phyloP scores from a whole-genome alignment of 2,888 invertebrate genomes.

The Drosophila incognita region DNA sequence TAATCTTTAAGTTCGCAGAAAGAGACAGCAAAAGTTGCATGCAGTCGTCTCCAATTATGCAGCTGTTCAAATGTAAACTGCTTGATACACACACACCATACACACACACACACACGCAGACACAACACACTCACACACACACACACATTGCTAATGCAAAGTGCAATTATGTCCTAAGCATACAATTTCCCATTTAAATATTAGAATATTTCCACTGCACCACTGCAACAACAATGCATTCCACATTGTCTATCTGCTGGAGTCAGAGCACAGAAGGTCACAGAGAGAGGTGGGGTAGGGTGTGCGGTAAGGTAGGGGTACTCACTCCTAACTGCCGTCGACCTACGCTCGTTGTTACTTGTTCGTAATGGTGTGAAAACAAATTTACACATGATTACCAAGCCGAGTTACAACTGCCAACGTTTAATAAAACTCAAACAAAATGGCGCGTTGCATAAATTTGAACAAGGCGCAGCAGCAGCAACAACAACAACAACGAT shows the following conservation, averaged over 20 bases:
- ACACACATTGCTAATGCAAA: conserved; percentile 35
- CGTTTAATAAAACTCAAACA: conserved; percentile 82
- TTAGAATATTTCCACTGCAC: conserved; percentile 58
- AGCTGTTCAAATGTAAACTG: conserved; percentile 36
- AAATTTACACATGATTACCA: conserved; percentile 81
- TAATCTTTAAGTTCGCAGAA: neutral
- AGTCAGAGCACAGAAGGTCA: conserved; percentile 21
- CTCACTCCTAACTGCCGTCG: conserved; percentile 10
- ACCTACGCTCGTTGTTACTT: conserved; percentile 37
- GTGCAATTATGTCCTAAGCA: conserved; percentile 61
- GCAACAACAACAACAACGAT: conserved; percentile 22
- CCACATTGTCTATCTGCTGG: conserved; percentile 29
- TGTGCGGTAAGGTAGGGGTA: neutral
- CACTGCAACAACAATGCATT: conserved; percentile 39
- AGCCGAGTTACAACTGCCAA: conserved; percentile 63
- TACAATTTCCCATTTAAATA: conserved; percentile 76
- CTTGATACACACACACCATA: conserved; percentile 3
- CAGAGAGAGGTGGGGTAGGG: neutral
- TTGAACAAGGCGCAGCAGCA: conserved; percentile 53
- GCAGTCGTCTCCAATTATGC: conserved; percentile 37
- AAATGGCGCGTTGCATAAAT: conserved; percentile 81
- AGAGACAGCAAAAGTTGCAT: conserved; percentile 8
- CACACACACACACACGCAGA: conserved; percentile 1
- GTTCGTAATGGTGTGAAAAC: conserved; percentile 66
- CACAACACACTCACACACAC: conserved; percentile 7